Conservation (phyloP, 2,888 invertebrate species). For the Harpalus rubripes region DNA sequence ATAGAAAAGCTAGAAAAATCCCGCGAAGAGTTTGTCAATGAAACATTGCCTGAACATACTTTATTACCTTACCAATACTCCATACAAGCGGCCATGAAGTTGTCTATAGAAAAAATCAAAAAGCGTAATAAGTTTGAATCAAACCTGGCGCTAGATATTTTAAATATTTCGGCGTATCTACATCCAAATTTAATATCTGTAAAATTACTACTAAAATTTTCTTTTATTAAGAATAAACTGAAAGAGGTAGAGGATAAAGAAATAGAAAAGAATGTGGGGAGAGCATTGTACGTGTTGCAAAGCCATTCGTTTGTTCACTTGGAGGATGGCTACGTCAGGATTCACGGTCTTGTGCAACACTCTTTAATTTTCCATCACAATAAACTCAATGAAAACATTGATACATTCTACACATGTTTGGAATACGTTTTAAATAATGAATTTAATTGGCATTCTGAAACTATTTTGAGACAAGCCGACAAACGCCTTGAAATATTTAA, state of each 20-base stretch:
- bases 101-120: background rate
- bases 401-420: background rate
- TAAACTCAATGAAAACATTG: background rate
- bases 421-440: background rate
- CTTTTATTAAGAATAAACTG: background rate
- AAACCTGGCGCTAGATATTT: background rate
- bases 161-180: background rate
- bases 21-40: background rate
- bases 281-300: background rate
- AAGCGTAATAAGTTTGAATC: background rate
- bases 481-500: background rate
- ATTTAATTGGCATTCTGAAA: background rate
- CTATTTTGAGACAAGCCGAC: background rate
- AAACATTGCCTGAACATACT: background rate
- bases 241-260: background rate
- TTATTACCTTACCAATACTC: background rate
- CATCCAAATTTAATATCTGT: background rate
- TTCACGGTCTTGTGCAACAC: background rate
- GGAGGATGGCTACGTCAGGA: background rate
- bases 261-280: background rate
- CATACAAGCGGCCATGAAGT: background rate
- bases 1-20: background rate
- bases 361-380: background rate
- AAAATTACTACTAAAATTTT: background rate
- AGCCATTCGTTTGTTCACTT: background rate